Evolutionary conservation across 2,888 invertebrate genomes (phyloP).

Genomic region (Lithosia quadra): DNA sequence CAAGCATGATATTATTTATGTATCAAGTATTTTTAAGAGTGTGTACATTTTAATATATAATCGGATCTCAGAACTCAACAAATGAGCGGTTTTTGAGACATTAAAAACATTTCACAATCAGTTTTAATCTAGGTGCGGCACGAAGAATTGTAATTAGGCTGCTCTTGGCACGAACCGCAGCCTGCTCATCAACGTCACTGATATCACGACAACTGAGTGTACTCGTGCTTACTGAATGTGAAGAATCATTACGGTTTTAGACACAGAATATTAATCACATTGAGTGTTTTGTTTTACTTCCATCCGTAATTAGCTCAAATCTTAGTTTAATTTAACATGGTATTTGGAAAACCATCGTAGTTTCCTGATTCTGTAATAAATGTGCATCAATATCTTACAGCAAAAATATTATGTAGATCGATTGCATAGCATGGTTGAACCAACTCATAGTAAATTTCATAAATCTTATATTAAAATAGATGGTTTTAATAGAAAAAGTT

Average conservation of each 20-base stretch:
- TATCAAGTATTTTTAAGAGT: not conserved
- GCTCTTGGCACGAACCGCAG: conserved; percentile 53
- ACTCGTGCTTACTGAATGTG: conserved; percentile 33
- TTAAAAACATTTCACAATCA: conserved; percentile 42
- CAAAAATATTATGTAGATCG: not conserved
- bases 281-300: not conserved
- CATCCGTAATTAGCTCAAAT: conserved; percentile 1
- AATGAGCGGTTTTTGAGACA: conserved; percentile 33
- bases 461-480: not conserved
- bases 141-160: conserved; percentile 70
- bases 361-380: not conserved
- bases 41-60: not conserved
- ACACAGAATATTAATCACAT: conserved; percentile 9
- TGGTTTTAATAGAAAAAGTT: too few relatives aligned
- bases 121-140: conserved; percentile 45
- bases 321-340: not conserved
- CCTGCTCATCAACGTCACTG: conserved; percentile 65
- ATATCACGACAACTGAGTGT: conserved; percentile 40
- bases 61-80: conserved; percentile 10
- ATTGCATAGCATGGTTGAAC: not conserved
- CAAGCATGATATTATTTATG: too few relatives aligned
- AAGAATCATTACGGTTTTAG: conserved; percentile 10
- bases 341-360: not conserved
- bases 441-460: not conserved
- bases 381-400: too few relatives aligned